phyloP scores from a whole-genome alignment of 2,113 vertebrate species.

The Halcyon senegalensis region DNA sequence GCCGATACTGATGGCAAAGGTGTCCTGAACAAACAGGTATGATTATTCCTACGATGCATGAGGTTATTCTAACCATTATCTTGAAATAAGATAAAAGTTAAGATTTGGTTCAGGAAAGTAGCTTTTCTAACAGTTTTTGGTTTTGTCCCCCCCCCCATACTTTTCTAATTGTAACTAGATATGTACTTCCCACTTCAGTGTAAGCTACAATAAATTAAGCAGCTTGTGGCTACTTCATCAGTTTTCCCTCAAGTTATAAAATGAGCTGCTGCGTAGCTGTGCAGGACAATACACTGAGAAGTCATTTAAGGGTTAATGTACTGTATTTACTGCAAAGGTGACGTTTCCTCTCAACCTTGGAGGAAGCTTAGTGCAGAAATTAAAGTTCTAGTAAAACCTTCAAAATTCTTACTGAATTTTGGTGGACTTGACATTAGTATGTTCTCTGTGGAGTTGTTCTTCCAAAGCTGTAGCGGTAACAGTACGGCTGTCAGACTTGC shows the following conservation, averaged over 20 bases:
- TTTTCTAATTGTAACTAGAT: not conserved
- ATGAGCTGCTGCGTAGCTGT: not conserved
- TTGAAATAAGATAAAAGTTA: not conserved
- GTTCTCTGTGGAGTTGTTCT: not conserved
- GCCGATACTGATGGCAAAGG: slow-evolving; percentile 95
- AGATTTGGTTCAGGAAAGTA: not conserved
- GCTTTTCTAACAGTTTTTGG: not conserved
- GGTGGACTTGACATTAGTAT: not conserved
- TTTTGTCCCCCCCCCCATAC: not conserved
- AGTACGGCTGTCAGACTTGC: not conserved
- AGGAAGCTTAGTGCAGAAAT: not conserved
- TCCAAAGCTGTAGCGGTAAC: not conserved
- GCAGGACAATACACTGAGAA: not conserved
- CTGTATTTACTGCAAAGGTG: not conserved
- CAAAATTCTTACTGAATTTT: not conserved
- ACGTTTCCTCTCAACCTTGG: not conserved
- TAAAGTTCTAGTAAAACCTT: not conserved
- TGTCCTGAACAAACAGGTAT: slow-evolving; percentile 94
- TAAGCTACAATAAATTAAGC: not conserved
- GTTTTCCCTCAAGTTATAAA: not conserved
- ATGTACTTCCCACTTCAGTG: not conserved
- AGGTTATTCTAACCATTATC: not conserved
- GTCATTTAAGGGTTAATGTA: not conserved
- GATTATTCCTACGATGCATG: not conserved
- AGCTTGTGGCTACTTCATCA: not conserved